phyloP scores from a whole-genome alignment of 92 coral and sea anemone genomes.

The Siderastrea radians region DNA sequence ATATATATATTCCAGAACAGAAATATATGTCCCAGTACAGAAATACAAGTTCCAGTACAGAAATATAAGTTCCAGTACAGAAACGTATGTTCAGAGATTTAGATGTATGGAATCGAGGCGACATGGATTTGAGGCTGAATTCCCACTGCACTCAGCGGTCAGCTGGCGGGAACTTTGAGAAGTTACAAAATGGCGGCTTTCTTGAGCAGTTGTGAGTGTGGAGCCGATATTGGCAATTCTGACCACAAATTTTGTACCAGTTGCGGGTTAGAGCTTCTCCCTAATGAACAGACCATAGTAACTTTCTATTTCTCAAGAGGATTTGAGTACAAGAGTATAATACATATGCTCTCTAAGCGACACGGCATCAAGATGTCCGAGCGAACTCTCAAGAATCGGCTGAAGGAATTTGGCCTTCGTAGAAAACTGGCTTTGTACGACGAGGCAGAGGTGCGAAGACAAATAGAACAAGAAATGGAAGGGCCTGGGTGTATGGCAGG shows the following conservation, averaged over 20 bases:
- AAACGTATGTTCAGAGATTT: background rate
- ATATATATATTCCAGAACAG: background rate
- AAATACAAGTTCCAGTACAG: background rate
- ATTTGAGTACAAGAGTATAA: too few relatives aligned
- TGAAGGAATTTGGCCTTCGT: conserved; percentile 44
- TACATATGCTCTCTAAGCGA: too few relatives aligned
- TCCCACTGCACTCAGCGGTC: background rate
- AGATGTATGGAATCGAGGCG: background rate
- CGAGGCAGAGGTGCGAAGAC: too few relatives aligned
- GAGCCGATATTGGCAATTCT: background rate
- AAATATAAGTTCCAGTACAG: background rate
- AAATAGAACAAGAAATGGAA: background rate
- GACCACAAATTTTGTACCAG: background rate
- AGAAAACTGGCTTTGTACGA: too few relatives aligned
- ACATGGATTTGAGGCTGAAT: background rate
- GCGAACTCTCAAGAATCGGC: conserved; percentile 36
- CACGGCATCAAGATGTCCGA: conserved; percentile 18
- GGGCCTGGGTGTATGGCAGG: conserved; percentile 48
- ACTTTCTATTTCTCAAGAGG: background rate
- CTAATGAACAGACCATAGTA: conserved; percentile 27
- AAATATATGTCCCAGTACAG: background rate
- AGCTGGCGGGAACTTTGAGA: background rate
- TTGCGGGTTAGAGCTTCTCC: conserved; percentile 4
- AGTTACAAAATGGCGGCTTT: background rate
- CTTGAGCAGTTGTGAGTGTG: conserved; percentile 1